These are phyloP conservation scores for Oryzaephilus surinamensis DNA, from an alignment of 1,140 invertebrate genomes.

Conservation along the genomic window DNA sequence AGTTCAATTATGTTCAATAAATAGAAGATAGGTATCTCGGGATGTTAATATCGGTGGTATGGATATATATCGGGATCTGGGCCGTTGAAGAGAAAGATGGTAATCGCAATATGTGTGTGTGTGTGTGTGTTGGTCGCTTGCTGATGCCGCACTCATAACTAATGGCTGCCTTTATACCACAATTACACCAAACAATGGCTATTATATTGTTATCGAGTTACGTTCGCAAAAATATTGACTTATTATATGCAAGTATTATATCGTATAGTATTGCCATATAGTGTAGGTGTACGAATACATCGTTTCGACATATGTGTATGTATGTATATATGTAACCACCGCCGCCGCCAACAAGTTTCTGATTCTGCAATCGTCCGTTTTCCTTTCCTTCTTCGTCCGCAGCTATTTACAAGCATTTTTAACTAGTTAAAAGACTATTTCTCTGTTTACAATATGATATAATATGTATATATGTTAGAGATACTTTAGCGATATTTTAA, in stretches of 20 bases:
- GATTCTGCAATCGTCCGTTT: neutral
- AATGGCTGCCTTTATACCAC: constrained; percentile 33
- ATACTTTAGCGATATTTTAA: too few species aligned
- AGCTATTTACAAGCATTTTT: too few species aligned
- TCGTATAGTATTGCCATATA: constrained; percentile 8
- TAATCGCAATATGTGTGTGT: constrained; percentile 19
- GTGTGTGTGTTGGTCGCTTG: constrained; percentile 12
- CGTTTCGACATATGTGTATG: constrained; percentile 10
- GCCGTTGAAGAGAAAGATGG: constrained; percentile 15
- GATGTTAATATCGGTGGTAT: constrained; percentile 25
- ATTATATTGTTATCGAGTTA: constrained; percentile 37
- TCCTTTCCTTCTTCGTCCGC: neutral
- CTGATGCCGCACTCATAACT: constrained; percentile 23
- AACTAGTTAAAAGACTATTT: too few species aligned
- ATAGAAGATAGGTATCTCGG: constrained; percentile 27
- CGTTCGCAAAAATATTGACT: constrained; percentile 36
- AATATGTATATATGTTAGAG: constrained; percentile 10
- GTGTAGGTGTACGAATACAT: constrained; percentile 13
- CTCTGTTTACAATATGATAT: constrained; percentile 9
- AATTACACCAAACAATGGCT: constrained; percentile 36
- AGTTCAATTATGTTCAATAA: constrained; percentile 34
- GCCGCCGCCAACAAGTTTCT: neutral
- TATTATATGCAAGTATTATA: constrained; percentile 29
- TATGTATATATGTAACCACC: too few species aligned
- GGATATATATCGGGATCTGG: constrained; percentile 26